Evolutionary conservation across 2,113 vertebrate genomes (phyloP).

Genomic region (Morone saxatilis): DNA sequence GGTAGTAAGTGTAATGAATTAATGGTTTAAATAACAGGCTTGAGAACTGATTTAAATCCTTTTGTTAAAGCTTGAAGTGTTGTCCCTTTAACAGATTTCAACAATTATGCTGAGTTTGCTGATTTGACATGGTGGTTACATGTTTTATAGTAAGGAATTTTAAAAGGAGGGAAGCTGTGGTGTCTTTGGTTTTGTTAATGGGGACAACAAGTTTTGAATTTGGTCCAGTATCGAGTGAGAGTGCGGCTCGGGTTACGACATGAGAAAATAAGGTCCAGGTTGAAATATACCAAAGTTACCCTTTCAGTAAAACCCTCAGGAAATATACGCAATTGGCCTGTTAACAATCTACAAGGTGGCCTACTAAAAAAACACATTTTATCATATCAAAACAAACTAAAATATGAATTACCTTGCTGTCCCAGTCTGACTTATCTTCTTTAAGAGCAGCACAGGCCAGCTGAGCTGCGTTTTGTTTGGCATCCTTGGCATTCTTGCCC

Average conservation of each 20-base stretch:
- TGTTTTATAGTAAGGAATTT: not conserved
- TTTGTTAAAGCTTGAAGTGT: not conserved
- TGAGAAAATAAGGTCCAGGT: no score
- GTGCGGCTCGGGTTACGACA: no score
- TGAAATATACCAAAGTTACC: no score
- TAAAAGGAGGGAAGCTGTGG: not conserved
- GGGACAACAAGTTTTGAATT: no score
- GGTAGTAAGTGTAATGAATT: not conserved
- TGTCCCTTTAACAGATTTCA: not conserved
- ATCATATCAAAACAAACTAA: not conserved
- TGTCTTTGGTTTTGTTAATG: not conserved
- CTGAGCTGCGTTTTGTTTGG: conserved; percentile 75
- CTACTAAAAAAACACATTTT: not conserved
- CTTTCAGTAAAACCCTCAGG: not conserved
- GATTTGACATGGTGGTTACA: not conserved
- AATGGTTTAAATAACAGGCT: not conserved
- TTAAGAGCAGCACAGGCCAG: conserved; percentile 60
- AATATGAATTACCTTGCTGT: conserved; percentile 67
- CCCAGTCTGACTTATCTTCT: conserved; percentile 38
- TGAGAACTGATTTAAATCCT: not conserved
- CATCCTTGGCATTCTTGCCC: conserved; percentile 72
- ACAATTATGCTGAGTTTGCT: not conserved
- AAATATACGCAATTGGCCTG: not conserved
- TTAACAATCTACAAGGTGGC: not conserved
- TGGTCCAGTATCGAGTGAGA: no score